Base-by-base conservation (phyloP, 1,140 invertebrate genomes). In the Hydropsyche tenuis region DNA sequence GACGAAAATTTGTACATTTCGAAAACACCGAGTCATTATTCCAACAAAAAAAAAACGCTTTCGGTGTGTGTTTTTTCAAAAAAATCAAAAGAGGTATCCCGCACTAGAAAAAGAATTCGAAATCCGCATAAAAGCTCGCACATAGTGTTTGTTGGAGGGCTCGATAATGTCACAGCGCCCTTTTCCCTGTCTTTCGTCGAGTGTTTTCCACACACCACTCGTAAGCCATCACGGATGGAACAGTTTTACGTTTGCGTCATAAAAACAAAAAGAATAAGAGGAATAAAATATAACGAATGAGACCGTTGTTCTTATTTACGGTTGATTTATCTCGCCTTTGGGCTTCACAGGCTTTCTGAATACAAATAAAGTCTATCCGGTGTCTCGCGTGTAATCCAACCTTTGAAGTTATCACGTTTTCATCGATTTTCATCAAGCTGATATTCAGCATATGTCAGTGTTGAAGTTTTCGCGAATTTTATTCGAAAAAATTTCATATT, bases 241-340 rank as follows among this genome's bases (percentile, higher is more conserved):
- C n/a, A 27, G 9, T 68, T 48, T 48, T 48, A 48, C 45, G 20
- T 68, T 46, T 66, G n/a, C 18, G 42, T 68, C 65, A 48, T 68
- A 46, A 48, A 46, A 46, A 16, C 42, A 25, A 68, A 43, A 66
- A 18, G n/a, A 30, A 25, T 3, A 63, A 9, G 23, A 14, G 27
- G 27, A 16, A 37, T 16, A 63, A 42, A 63, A 30, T 37, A 65
- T 43, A 43, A 65, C 16, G 63, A 45, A 43, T 42, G 63, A n/a
- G 63, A 45, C 16, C 42, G 14, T 22, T 65, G 14, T 43, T n/a
- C 45, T 42, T 48, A 48, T 68, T 68, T 43, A 68, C 45, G 65
- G 20, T 48, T 68, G 43, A 68, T 68, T 48, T 48, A 68, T 68
- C 42, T 66, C 65, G 43, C 45, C 37, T 42, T 45, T 43, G 18